phyloP scores from a whole-genome alignment of 35 echinoderm and acorn worm species.

The Ophioderma brevispina region DNA sequence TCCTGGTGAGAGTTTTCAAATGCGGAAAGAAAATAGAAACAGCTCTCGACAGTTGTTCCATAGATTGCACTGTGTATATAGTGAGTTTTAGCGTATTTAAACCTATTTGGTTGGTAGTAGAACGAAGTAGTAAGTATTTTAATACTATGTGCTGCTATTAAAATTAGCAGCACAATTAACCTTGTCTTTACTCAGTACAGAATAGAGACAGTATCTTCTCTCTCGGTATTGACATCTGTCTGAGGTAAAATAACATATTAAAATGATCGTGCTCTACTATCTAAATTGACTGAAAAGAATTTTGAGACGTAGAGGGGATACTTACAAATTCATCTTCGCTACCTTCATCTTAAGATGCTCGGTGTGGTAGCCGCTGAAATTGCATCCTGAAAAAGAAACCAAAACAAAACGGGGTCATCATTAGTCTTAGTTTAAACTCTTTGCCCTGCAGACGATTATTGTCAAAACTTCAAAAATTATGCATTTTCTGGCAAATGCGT shows the following conservation, averaged over 20 bases:
- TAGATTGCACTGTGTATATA: background rate
- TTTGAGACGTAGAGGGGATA: background rate
- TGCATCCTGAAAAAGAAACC: background rate
- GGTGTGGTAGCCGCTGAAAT: background rate
- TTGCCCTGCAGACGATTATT: no score
- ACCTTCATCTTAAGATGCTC: background rate
- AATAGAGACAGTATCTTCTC: background rate
- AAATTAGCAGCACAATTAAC: background rate
- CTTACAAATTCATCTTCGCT: background rate
- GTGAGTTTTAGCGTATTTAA: background rate
- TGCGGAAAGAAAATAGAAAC: no score
- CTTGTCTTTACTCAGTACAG: background rate
- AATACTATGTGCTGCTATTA: background rate
- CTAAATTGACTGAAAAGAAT: no score
- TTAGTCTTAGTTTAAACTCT: no score
- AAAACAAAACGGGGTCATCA: no score
- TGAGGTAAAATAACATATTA: background rate
- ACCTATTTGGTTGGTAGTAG: no score
- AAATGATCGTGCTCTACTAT: no score
- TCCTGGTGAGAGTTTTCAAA: no score
- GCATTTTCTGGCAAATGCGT: no score
- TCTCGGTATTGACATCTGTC: background rate
- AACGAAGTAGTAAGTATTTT: no score
- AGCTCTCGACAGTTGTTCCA: no score
- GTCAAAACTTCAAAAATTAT: no score